Evolutionary conservation across 2,888 invertebrate genomes (phyloP).

Genomic region (Mesoligia furuncula): DNA sequence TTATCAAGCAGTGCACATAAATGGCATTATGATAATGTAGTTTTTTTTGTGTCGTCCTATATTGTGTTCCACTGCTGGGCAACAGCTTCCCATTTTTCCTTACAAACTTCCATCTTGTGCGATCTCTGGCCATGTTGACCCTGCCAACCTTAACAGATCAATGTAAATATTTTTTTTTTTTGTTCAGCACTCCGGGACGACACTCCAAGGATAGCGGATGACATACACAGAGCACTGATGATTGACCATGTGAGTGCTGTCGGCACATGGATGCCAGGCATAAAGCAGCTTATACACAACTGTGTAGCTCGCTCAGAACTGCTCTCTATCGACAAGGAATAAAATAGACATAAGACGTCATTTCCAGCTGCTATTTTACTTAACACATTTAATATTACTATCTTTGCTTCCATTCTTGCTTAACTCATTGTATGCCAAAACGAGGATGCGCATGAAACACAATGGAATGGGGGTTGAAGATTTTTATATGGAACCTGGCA

Average conservation of each 20-base stretch:
- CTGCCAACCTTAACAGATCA: background rate
- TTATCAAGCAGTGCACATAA: background rate
- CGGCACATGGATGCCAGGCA: slow-evolving; percentile 91
- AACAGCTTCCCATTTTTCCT: no score
- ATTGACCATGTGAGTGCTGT: slow-evolving; percentile 90
- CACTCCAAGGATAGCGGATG: slow-evolving; percentile 88
- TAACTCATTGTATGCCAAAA: slow-evolving; percentile 1
- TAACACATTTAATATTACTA: slow-evolving; percentile 4
- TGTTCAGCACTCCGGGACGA: slow-evolving; percentile 87
- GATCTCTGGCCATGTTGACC: background rate
- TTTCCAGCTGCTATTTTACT: background rate
- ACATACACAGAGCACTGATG: slow-evolving; percentile 91
- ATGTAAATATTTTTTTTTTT: background rate
- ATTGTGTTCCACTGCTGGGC: background rate
- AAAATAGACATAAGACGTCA: slow-evolving; percentile 22
- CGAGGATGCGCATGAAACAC: background rate
- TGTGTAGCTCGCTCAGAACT: slow-evolving; percentile 84
- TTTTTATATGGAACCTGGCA: background rate
- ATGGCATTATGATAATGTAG: background rate
- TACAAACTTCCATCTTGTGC: background rate
- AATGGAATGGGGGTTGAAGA: background rate
- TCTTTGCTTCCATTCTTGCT: slow-evolving; percentile 11
- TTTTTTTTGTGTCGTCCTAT: background rate
- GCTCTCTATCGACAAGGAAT: slow-evolving; percentile 83
- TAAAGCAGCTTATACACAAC: slow-evolving; percentile 90